These are phyloP conservation scores for Turritopsis rubra DNA, from an alignment of 30 jellyfish, hydroid and myxozoan species.

Conservation along the genomic window DNA sequence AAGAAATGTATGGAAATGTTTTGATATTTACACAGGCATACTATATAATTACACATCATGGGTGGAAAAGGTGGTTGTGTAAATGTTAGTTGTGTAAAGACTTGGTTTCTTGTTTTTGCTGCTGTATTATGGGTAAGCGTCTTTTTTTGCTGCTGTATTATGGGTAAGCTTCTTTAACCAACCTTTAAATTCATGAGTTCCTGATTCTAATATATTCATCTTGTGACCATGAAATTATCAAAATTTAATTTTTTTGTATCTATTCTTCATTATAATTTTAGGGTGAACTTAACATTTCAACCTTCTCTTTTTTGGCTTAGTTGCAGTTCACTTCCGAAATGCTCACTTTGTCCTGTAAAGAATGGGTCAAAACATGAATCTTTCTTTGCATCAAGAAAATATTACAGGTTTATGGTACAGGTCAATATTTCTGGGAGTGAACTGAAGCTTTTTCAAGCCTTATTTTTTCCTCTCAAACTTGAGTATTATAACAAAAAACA, in stretches of 20 bases:
- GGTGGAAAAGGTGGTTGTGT: constrained; percentile 79
- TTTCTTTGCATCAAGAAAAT: too few species aligned
- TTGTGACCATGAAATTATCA: background rate
- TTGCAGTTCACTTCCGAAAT: too few species aligned
- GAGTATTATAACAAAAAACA: too few species aligned
- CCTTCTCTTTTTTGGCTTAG: too few species aligned
- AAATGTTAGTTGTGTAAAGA: constrained; percentile 78
- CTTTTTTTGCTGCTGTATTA: constrained; percentile 57
- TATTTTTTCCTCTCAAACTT: too few species aligned
- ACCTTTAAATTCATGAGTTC: background rate
- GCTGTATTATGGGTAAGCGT: constrained; percentile 79
- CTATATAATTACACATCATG: background rate
- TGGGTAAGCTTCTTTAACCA: background rate
- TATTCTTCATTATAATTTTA: too few species aligned
- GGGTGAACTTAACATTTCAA: too few species aligned
- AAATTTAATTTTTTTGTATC: background rate
- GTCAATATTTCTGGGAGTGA: too few species aligned
- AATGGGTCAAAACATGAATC: too few species aligned
- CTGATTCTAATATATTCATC: background rate
- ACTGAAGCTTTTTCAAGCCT: too few species aligned
- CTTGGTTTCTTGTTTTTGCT: constrained; percentile 81
- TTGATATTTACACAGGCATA: background rate
- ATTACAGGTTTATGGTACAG: too few species aligned
- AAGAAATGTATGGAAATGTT: background rate
- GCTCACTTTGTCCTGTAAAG: too few species aligned